phyloP scores from a whole-genome alignment of 2,113 vertebrate species.

The Orthonyx spaldingii region DNA sequence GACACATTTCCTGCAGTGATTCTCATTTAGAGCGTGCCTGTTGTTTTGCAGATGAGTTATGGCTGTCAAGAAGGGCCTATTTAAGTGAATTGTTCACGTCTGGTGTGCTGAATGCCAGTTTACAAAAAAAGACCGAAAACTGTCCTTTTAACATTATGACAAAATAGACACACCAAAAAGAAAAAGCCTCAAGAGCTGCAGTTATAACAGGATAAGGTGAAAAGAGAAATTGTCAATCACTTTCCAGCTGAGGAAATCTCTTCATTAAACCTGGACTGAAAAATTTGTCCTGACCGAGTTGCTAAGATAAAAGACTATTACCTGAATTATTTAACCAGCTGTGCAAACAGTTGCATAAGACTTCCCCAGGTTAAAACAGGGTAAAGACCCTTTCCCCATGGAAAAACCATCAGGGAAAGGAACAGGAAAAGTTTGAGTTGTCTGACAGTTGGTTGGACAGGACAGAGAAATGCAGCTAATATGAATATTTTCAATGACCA shows the following conservation, averaged over 20 bases:
- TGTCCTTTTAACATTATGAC: background rate
- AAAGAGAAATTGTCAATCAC: constrained; percentile 9
- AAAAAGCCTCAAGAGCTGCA: background rate
- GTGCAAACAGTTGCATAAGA: constrained; percentile 1
- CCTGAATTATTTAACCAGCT: constrained; percentile 14
- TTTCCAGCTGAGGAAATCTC: background rate
- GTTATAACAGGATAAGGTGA: background rate
- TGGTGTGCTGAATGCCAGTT: background rate
- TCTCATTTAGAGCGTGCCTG: background rate
- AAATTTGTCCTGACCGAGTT: background rate
- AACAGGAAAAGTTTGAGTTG: background rate
- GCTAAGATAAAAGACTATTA: constrained; percentile 10
- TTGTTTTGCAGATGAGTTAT: constrained; percentile 39
- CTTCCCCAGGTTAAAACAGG: constrained; percentile 16
- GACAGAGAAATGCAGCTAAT: background rate
- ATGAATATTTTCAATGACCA: background rate
- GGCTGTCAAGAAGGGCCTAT: constrained; percentile 17
- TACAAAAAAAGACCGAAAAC: background rate
- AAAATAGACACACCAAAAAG: background rate
- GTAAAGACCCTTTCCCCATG: constrained; percentile 8
- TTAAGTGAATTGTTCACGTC: background rate
- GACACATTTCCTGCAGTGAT: constrained; percentile 4
- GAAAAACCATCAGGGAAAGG: constrained; percentile 40
- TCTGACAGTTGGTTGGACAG: background rate
- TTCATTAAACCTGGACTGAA: constrained; percentile 33